Percentiles rank a stretch among this genome's conserved stretches.
These are phyloP conservation scores for Sogatella furcifera DNA, from an alignment of 1,140 invertebrate species.

Conservation along the genomic window DNA sequence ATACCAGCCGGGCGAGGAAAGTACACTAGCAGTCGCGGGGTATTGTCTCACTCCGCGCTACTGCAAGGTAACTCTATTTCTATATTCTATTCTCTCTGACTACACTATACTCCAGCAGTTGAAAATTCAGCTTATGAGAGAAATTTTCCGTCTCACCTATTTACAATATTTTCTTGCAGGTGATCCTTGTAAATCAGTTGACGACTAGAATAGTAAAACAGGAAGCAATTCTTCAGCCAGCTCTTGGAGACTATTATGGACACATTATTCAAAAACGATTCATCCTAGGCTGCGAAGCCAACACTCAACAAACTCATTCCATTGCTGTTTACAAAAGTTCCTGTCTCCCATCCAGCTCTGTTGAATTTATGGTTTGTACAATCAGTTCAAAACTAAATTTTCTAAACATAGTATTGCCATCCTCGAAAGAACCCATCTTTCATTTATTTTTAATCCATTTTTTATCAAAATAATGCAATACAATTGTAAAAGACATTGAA, in stretches of 20 bases:
- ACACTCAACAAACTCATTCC: neutral
- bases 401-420: neutral
- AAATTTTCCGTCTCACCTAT: no score
- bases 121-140: no score
- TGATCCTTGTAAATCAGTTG: conserved; percentile 8
- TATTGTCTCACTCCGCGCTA: no score
- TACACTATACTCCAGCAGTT: no score
- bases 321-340: conserved; percentile 7
- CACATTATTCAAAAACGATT: conserved; percentile 3
- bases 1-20: no score
- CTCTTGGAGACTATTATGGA: conserved; percentile 4
- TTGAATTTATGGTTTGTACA: conserved; percentile 1
- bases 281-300: neutral
- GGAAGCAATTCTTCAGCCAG: conserved; percentile 4
- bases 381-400: neutral
- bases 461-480: no score
- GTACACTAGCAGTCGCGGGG: no score
- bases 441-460: no score
- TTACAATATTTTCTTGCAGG: neutral
- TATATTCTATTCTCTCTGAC: no score
- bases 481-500: no score
- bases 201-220: neutral
- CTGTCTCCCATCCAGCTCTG: neutral
- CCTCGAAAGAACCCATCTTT: no score
- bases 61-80: no score